A percentile compares a stretch with the other conserved stretches of the same genome.
Evolutionary conservation across 2,113 vertebrate species (phyloP).

Genomic region (Lutjanus erythropterus): DNA sequence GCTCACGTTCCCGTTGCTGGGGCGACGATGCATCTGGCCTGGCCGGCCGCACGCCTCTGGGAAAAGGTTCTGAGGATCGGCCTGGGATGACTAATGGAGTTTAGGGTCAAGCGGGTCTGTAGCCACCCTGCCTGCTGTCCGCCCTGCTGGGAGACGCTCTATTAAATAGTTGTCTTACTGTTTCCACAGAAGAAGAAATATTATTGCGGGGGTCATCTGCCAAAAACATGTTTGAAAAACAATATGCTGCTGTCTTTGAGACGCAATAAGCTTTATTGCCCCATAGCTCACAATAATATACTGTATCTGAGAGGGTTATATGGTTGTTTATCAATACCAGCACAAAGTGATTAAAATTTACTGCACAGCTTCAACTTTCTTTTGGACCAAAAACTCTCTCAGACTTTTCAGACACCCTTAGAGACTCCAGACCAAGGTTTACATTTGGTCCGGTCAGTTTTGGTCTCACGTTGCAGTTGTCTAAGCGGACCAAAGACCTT

Average conservation of each 20-base stretch:
- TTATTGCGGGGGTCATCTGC: slow-evolving; percentile 12
- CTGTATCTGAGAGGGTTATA: slow-evolving; percentile 8
- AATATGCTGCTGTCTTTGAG: slow-evolving; percentile 31
- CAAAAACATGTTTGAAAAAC: slow-evolving; percentile 16
- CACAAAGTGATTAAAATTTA: slow-evolving; percentile 21
- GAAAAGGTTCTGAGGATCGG: slow-evolving; percentile 12
- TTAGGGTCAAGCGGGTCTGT: slow-evolving; percentile 37
- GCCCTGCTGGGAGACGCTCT: slow-evolving; percentile 23
- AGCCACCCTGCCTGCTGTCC: slow-evolving; percentile 17
- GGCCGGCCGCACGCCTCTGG: not conserved
- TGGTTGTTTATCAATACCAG: slow-evolving; percentile 38
- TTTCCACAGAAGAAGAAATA: slow-evolving; percentile 23
- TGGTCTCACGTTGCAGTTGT: too few species aligned
- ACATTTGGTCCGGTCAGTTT: too few species aligned
- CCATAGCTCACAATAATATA: slow-evolving; percentile 27
- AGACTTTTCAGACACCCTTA: not conserved
- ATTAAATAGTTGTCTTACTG: slow-evolving; percentile 10
- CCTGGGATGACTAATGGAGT: slow-evolving; percentile 50
- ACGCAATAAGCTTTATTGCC: slow-evolving; percentile 26
- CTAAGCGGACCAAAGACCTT: too few species aligned
- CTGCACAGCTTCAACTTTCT: slow-evolving; percentile 15
- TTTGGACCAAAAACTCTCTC: not conserved
- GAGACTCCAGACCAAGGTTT: too few species aligned
- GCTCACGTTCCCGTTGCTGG: slow-evolving; percentile 49
- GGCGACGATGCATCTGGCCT: slow-evolving; percentile 41